Evolutionary conservation across 2,113 vertebrate genomes (phyloP).

Genomic region (Heloderma charlesbogerti): DNA sequence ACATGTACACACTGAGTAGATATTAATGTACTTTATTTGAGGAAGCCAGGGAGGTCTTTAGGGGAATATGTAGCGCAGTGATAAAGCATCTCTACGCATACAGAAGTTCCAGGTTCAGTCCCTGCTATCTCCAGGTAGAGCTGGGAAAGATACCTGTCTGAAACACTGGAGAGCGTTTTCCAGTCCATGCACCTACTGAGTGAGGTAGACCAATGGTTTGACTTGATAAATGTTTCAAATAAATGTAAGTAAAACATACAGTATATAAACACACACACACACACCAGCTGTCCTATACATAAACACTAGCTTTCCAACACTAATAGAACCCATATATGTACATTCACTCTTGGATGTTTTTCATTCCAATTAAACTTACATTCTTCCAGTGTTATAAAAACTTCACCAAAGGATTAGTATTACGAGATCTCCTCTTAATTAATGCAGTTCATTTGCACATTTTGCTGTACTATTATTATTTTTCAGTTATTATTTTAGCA

Average conservation of each 20-base stretch:
- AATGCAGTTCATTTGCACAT: not conserved
- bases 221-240: not conserved
- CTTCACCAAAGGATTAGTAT: not conserved
- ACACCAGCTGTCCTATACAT: not conserved
- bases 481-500: slow-evolving; percentile 7
- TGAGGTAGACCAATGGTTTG: not conserved
- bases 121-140: too few species aligned
- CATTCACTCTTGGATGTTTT: not conserved
- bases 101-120: not conserved
- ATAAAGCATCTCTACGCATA: not conserved
- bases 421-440: not conserved
- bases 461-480: not conserved
- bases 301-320: not conserved
- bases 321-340: not conserved
- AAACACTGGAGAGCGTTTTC: not conserved
- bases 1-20: too few species aligned
- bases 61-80: not conserved
- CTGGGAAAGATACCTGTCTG: not conserved
- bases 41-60: not conserved
- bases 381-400: not conserved
- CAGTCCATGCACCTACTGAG: not conserved
- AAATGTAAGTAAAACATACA: not conserved
- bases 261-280: not conserved
- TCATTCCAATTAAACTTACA: not conserved
- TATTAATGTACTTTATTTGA: not conserved